Base-by-base conservation (phyloP, 1,140 invertebrate species). In the Antheraea pernyi region DNA sequence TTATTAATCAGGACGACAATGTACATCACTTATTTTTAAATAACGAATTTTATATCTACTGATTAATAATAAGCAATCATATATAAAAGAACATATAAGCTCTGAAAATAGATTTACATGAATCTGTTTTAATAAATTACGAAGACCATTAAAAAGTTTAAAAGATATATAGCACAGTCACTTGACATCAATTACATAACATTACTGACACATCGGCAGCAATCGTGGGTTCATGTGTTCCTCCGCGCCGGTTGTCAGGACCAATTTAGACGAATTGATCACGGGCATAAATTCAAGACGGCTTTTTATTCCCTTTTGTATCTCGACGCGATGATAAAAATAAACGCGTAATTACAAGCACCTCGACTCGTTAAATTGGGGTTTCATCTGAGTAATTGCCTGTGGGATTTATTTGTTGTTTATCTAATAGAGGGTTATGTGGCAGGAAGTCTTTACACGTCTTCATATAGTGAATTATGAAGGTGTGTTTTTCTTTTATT, bases 181-280 rank as follows among this genome's bases (percentile, higher is more conserved):
- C 42, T 65, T 65, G 42, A 65, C 39, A 65, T 48, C 64, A 65
- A 65, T 65, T 48, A 65, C 61, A 36, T 63, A 63, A 63, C 30
- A 63, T 60, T 60, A 60, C 37, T 37, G 19, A 19, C 37, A 46
- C 42, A 48, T 65, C 64, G 64, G n/a, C 48, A 16, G 8, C 16
- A 53, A 19, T 22, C 60, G 60, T 61, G 60, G 7, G 46, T 39
- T 42, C 39, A 63, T 63, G 18, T 10, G 64, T 48, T 19, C n/a
- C 39, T 30, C 59, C 16, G 65, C 37, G 66, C 60, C 67, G 61
- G 66, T 67, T 72, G 70, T 81, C 75, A 75, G 69, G 75, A 70
- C 67, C 72, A 75, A 79, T 76, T 77, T 76, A 68, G 71, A 72
- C 62, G 67, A 53, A 81, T 73, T 74, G 72, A 76, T 81, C 60